Evolutionary conservation across 2,888 invertebrate species (phyloP), one percentile per base, ranked within the genome.

Genomic region (Pristionchus mayeri): DNA sequence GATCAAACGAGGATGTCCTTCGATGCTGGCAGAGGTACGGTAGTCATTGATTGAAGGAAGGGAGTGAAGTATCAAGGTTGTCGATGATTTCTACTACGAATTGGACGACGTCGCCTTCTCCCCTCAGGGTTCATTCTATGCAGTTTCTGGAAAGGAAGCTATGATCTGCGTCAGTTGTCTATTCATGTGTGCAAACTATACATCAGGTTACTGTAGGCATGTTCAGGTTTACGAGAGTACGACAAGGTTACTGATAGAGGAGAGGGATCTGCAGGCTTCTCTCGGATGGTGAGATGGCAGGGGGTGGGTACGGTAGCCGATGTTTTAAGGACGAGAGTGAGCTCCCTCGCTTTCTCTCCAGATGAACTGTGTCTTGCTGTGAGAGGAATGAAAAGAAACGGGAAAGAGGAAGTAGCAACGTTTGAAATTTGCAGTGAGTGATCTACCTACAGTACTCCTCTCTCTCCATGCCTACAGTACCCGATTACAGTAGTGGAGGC

Each of bases 1-100:
- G 81, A 81, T 81, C 54, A 81, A 60, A 16, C 2, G 81, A 60
- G 81, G 81, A 40, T 60, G 81, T 60, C 81, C 81, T 40, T 24
- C 57, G 13, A 57, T 24, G 13, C 57, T 81, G 7, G 60, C 48
- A 16, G 81, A 81, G 60, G 78, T 78, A 44, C 75, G 13, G 44
- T 75, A 50, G 52, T 78, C 27, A 27, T 0, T 11, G n/a, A 21
- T 40, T 40, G 1, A 0, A 50, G 0, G 18, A 50, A 30, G 16
- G 30, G 27, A 30, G n/a, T n/a, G n/a, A 13, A 9, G 4, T 0
- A 16, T 40, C 0, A 9, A 78, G 78, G 40, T 81, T 1, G 60
- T 81, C 40, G 60, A 81, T 3, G 81, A 81, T 30, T 81, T 81
- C 81, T 40, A 60, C 37, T 81, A 81, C 27, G 81, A 57, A 27